Base-by-base conservation (phyloP, 2,113 vertebrate genomes). In the Pachycephala philippinensis region DNA sequence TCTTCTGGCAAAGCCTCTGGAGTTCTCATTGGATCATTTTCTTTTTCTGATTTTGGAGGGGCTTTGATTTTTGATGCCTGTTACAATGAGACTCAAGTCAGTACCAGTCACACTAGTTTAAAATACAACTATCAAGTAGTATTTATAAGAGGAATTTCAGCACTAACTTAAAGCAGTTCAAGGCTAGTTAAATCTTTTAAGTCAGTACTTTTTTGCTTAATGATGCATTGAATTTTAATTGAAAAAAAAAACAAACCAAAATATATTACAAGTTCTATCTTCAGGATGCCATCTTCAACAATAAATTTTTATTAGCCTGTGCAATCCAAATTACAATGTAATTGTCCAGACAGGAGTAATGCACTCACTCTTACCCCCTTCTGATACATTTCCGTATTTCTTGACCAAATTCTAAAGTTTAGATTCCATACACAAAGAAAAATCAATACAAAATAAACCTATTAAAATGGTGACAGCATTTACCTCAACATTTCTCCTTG, bases 401-500 rank as follows among this genome's bases (percentile, higher is more conserved):
- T 86, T 75, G 24, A 52, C 17, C 21, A 9, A 84, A 56, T 28
- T 60, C 30, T 63, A 1, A 79, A 65, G 26, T 87, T 94, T 49
- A 54, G 40, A 88, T 40, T 86, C 52, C 21, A n/a, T n/a, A 50
- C 24, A 30, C 37, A 82, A 70, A 86, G 53, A 59, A 61, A 87
- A 90, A 2, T 21, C 5, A 37, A 24, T 57, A 66, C 56, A n/a
- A 85, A 57, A 84, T 63, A 30, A 59, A 9, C 11, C 45, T 60
- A 80, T 47, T 52, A 53, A 31, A 93, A 79, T 83, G 21, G 30
- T 49, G 31, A 57, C 8, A 45, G 9, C 2, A n/a, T 82, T 94
- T 95, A 99, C 99, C 98, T 99, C 99, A 39, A 98, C 99, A 7
- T 98, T 99, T 96, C 99, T 98, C 75, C 99, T 98, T 86, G 99